Evolutionary conservation across 2,797 vertebrate genomes (phyloP), one percentile per base, ranked within the genome.

Genomic region (Podargus strigoides): DNA sequence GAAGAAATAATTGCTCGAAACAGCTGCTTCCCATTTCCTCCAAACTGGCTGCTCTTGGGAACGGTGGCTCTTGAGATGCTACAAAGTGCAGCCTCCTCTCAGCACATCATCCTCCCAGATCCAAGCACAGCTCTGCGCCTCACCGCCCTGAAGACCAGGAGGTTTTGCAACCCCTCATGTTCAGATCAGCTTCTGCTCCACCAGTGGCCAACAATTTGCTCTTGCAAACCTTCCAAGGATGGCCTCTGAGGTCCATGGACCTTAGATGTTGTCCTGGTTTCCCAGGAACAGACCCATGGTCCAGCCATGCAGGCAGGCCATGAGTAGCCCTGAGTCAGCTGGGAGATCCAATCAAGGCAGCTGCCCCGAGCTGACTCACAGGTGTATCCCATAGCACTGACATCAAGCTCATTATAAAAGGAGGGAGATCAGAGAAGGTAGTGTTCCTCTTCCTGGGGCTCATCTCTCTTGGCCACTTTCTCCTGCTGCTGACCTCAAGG

Each of bases 51-150:
- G 62, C n/a, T 72, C 27, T 14, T 50, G 42, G 60, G 58, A 88
- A 46, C 0, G 0, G 32, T 0, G 0, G 15, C 46, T 62, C 26
- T 42, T n/a, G 32, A 62, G 60, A 69, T 58, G 11, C 16, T n/a
- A 10, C 26, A 8, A 4, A 3, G 4, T 17, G 47, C 69, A 89
- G 37, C 18, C 20, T 6, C 18, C 8, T 27, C 60, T 55, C 44
- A 77, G 23, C 15, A 6, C 2, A 0, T 55, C 52, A 26, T 7
- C n/a, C 21, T 46, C 5, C 5, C 56, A 47, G 34, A 42, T 55
- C 20, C 2, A 2, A 77, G 46, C 36, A 49, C 49, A 64, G 12
- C 16, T 83, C 67, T 79, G 78, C 22, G 34, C 7, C 36, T 73
- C 34, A 24, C 10, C 22, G 19, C 26, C 23, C 60, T 50, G n/a